Conservation (phyloP, 2,888 invertebrate genomes). For the Chironomus tentans region DNA sequence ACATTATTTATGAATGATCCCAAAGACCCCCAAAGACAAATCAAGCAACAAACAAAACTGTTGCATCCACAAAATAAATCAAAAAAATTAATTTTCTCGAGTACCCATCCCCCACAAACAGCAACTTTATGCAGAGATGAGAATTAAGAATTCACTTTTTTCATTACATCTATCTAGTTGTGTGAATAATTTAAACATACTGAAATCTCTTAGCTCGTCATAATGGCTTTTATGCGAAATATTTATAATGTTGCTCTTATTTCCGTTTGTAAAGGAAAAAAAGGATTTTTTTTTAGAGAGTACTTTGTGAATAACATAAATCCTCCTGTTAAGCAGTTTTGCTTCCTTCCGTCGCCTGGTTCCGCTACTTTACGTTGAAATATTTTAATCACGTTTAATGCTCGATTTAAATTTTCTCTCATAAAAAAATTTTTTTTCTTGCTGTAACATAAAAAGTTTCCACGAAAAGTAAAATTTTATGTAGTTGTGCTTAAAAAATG, state of each 20-base stretch:
- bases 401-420: neutral
- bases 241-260: neutral
- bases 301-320: neutral
- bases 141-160: neutral
- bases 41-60: no score
- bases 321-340: neutral
- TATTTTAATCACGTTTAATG: conserved; percentile 5
- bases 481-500: neutral
- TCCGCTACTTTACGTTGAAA: neutral
- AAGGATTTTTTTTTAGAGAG: neutral
- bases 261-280: neutral
- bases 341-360: neutral
- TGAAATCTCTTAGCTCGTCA: neutral
- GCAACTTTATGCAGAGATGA: no score
- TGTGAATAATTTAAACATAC: neutral
- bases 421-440: no score
- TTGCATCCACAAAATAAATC: no score
- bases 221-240: neutral
- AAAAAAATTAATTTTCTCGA: no score
- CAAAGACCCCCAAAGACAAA: no score
- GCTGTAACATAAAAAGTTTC: neutral
- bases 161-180: neutral
- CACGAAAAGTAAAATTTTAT: neutral
- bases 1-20: no score
- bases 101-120: no score